Evolutionary conservation across 2,888 invertebrate genomes (phyloP), one percentile per base, ranked within the genome.

Genomic region (Leptogaster cylindrica): DNA sequence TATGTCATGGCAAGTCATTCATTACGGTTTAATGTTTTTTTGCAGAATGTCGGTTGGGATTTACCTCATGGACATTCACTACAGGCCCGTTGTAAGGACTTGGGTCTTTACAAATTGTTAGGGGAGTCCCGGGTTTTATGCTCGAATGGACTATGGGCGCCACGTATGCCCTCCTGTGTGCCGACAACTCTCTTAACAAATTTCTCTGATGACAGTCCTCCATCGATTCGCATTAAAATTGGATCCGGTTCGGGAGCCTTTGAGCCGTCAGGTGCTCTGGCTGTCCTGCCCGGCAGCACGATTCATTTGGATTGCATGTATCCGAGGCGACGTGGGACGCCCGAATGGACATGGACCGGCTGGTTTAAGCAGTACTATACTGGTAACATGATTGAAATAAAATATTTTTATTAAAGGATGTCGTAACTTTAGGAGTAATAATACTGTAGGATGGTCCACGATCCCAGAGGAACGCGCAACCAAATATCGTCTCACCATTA

Each of bases 341-440:
- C 94, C 0, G 90, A 91, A 75, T 94, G 94, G 94, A 89, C 89
- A 55, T 94, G 93, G 92, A 92, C 92, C 0, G 89, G 92, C 66
- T 88, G 88, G 67, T 85, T 87, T 75, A 88, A 91, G 72, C 89
- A 89, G 77, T 92, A 92, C 79, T 85, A 86, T 52, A 89, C 91
- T 73, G 92, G 92, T 92, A 76, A 79, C 76, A 72, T 66, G 46
- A 20, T 31, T 18, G 27, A 12, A 65, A 44, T 41, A 61, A 39
- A 64, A 46, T 28, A 46, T 58, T 65, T 23, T 48, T 25, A 63
- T 51, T 51, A 64, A 64, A 64, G 48, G 50, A 20, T 63, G 12
- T 18, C 18, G 44, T 63, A 28, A 44, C 27, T 44, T 28, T 61
- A 65, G 20, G 36, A 12, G 20, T 46, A 48, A 64, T 64, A 12